A percentile compares a stretch with the other conserved stretches of the same genome.
Evolutionary conservation across 2,888 invertebrate species (phyloP).

Genomic region (Tiliacea citrago): DNA sequence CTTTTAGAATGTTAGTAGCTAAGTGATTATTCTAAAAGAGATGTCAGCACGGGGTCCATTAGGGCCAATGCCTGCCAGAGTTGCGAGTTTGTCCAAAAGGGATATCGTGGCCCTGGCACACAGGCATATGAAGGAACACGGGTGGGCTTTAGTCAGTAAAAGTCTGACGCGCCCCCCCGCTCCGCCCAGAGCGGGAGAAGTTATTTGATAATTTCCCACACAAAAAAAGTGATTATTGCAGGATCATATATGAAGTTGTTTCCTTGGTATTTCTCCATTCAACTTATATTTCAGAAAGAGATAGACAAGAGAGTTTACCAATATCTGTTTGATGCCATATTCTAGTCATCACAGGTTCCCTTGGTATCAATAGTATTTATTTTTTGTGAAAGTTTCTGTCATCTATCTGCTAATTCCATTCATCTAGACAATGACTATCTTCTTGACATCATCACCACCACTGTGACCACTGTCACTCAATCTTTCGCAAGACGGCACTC

Average conservation of each 20-base stretch:
- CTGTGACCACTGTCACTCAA: no score
- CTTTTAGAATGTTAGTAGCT: not conserved
- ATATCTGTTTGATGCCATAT: not conserved
- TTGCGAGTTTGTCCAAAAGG: no score
- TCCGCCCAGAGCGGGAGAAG: no score
- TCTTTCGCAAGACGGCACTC: not conserved
- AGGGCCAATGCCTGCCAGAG: no score
- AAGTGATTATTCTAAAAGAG: no score
- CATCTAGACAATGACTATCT: not conserved
- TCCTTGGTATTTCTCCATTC: not conserved
- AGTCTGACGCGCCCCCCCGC: no score
- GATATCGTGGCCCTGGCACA: no score
- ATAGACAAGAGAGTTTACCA: not conserved
- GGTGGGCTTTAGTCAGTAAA: no score
- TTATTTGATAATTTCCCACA: no score
- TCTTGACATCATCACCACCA: not conserved
- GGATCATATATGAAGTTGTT: not conserved
- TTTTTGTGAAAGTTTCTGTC: not conserved
- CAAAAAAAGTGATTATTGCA: not conserved
- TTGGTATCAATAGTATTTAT: not conserved
- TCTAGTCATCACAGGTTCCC: not conserved
- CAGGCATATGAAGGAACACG: no score
- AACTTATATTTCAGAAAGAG: not conserved
- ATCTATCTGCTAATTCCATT: not conserved
- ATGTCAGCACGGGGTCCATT: no score